Conservation (phyloP, 1,140 invertebrate species). For the Drosophila eugracilis region DNA sequence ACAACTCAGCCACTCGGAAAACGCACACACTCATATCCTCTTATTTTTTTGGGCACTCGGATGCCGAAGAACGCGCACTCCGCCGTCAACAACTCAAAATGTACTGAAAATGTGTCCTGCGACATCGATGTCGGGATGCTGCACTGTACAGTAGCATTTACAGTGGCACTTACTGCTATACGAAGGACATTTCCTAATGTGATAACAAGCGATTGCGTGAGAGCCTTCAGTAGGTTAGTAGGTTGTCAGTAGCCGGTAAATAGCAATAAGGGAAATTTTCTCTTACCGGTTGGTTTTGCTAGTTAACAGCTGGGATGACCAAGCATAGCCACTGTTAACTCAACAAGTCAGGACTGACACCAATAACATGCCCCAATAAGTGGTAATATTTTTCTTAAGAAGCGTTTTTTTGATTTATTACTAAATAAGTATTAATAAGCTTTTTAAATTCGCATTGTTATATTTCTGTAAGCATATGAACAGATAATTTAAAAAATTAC, state of each 20-base stretch:
- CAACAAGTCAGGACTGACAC: constrained; percentile 35
- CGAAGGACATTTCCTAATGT: constrained; percentile 27
- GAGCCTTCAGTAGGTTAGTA: constrained; percentile 72
- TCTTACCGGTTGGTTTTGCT: constrained; percentile 34
- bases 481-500: no score
- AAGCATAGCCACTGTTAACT: constrained; percentile 31
- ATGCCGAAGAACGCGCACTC: constrained; percentile 67
- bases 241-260: constrained; percentile 58
- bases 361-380: not conserved
- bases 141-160: constrained; percentile 36
- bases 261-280: constrained; percentile 55
- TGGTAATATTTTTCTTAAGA: not conserved
- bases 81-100: constrained; percentile 77
- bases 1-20: constrained; percentile 39
- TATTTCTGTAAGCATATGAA: no score
- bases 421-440: no score
- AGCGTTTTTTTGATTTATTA: no score
- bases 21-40: constrained; percentile 18
- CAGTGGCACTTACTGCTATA: constrained; percentile 48
- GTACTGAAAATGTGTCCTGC: constrained; percentile 58
- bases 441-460: no score
- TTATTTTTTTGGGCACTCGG: constrained; percentile 21
- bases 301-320: not conserved
- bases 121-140: constrained; percentile 34
- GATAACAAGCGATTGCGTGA: constrained; percentile 31